phyloP scores from a whole-genome alignment of 1,140 invertebrate species.

The Planococcus citri region DNA sequence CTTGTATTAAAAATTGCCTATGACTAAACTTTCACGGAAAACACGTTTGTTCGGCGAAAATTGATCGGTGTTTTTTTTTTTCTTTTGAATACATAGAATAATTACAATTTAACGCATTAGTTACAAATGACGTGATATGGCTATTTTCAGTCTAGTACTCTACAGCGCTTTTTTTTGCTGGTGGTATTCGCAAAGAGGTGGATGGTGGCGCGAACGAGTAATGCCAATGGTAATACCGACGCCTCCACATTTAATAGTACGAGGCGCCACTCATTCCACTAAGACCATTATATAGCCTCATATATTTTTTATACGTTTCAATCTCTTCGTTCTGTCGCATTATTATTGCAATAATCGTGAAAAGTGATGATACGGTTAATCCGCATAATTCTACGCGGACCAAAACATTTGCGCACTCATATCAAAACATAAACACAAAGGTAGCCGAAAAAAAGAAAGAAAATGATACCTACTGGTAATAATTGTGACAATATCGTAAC shows the following conservation, averaged over 20 bases:
- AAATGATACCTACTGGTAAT: too few species aligned
- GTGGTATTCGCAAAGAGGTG: background rate
- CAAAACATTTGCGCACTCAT: too few species aligned
- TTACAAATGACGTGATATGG: background rate
- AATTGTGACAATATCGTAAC: too few species aligned
- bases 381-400: too few species aligned
- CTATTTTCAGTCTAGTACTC: background rate
- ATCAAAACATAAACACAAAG: too few species aligned
- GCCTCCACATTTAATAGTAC: background rate
- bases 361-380: background rate
- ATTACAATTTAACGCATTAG: background rate
- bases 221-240: background rate
- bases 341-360: background rate
- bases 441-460: too few species aligned
- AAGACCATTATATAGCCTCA: background rate
- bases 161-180: background rate
- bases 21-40: too few species aligned
- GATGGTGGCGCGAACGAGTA: too few species aligned
- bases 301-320: background rate
- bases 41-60: too few species aligned
- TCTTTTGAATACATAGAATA: too few species aligned
- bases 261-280: background rate
- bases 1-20: too few species aligned
- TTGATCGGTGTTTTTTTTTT: too few species aligned
- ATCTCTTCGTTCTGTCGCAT: background rate